phyloP scores from a whole-genome alignment of 2,888 invertebrate genomes.

The Exocentrus adspersus region DNA sequence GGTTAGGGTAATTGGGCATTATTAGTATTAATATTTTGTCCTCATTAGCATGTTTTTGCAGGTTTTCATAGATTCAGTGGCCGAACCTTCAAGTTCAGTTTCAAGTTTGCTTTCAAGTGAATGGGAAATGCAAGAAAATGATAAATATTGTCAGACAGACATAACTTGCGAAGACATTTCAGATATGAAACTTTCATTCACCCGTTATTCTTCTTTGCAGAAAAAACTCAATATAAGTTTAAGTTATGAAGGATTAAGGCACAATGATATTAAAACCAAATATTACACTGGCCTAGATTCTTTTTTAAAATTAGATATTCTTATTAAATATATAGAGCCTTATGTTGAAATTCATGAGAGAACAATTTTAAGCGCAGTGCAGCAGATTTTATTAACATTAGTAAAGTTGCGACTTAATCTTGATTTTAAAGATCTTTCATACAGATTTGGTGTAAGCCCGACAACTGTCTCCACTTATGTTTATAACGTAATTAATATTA shows the following conservation, averaged over 20 bases:
- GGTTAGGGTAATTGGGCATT: not conserved
- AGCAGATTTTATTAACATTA: slow-evolving; percentile 22
- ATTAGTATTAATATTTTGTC: not conserved
- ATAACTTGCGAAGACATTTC: not conserved
- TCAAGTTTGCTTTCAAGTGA: not conserved
- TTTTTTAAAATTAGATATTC: not conserved
- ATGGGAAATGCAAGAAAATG: not conserved
- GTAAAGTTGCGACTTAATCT: slow-evolving; percentile 24
- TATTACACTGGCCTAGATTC: slow-evolving; percentile 19
- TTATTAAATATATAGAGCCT: not conserved
- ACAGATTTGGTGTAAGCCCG: slow-evolving; percentile 15
- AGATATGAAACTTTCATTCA: not conserved
- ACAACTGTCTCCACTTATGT: slow-evolving; percentile 15
- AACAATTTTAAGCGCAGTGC: not conserved
- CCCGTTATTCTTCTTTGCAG: not conserved
- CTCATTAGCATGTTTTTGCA: not conserved
- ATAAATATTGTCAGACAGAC: not conserved
- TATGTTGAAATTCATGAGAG: not conserved
- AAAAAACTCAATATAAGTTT: not conserved
- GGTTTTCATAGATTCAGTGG: not conserved
- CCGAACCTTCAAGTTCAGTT: not conserved
- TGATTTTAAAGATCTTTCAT: slow-evolving; percentile 28
- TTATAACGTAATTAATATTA: not conserved
- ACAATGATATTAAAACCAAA: slow-evolving; percentile 4
- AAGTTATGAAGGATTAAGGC: not conserved